Percentiles rank a stretch among this genome's conserved stretches.
Evolutionary conservation across 1,140 invertebrate genomes (phyloP).

Genomic region (Latrodectus geometricus): DNA sequence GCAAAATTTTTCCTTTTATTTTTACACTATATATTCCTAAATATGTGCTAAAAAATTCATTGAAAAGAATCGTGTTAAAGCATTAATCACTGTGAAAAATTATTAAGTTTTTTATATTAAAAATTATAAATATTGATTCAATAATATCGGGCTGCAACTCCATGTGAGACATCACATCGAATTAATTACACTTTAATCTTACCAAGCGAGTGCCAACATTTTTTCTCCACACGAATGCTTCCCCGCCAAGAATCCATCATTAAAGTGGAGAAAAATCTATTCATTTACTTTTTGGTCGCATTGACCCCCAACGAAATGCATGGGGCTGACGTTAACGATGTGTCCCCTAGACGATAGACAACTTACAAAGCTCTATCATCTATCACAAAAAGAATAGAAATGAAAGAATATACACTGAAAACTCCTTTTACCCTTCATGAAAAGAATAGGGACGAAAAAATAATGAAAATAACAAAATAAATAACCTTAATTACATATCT

Average conservation of each 20-base stretch:
- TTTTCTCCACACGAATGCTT: neutral
- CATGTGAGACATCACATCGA: neutral
- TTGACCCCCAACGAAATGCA: neutral
- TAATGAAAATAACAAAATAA: slow-evolving; percentile 35
- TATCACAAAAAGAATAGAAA: slow-evolving; percentile 3
- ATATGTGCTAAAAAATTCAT: too few species aligned
- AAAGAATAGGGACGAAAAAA: neutral
- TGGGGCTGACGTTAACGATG: slow-evolving; percentile 5
- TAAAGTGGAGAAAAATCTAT: neutral
- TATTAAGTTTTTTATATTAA: neutral
- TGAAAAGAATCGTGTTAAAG: too few species aligned
- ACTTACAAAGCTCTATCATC: neutral
- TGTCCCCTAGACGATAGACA: neutral
- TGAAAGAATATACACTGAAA: neutral
- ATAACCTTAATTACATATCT: slow-evolving; percentile 46
- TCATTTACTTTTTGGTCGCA: neutral
- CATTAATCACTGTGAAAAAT: neutral
- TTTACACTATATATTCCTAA: too few species aligned
- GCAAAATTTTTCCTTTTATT: too few species aligned
- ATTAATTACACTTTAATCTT: neutral
- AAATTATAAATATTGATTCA: neutral
- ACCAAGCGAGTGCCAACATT: neutral
- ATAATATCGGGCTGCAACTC: neutral
- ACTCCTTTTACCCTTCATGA: neutral
- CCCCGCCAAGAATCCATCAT: neutral